phyloP scores from a whole-genome alignment of 2,797 vertebrate genomes.

The Coregonus suidteri region DNA sequence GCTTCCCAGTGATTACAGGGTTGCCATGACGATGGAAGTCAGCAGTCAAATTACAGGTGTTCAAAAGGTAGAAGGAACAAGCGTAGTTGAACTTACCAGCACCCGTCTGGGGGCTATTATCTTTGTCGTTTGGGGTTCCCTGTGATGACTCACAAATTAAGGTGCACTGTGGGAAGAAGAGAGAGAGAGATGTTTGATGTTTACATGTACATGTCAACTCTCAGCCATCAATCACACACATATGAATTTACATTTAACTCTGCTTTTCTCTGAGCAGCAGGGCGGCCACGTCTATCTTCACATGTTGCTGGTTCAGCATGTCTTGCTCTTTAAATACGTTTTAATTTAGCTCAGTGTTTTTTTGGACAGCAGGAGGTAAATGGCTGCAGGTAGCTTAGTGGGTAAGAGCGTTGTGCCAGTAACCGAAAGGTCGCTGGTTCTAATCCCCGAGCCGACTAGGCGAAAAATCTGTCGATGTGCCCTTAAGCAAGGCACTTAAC shows the following conservation, averaged over 20 bases:
- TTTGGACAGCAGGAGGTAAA: not conserved
- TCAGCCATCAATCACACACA: not conserved
- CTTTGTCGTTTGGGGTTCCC: constrained; percentile 75
- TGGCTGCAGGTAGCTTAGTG: too few relatives aligned
- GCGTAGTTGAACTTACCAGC: constrained; percentile 76
- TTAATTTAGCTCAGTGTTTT: not conserved
- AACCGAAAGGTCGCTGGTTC: too few relatives aligned
- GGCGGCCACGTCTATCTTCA: not conserved
- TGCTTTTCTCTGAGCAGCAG: not conserved
- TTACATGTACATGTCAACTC: not conserved
- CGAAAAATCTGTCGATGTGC: too few relatives aligned
- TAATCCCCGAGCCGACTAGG: too few relatives aligned
- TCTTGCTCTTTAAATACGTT: not conserved
- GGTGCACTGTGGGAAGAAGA: constrained; percentile 80
- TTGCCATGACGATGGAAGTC: not conserved
- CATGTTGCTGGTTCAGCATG: not conserved
- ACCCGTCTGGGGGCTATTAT: constrained; percentile 83
- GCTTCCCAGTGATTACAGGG: not conserved
- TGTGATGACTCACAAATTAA: constrained; percentile 84
- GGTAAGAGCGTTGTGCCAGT: too few relatives aligned
- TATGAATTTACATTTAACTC: not conserved
- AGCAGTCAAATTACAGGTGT: constrained; percentile 23
- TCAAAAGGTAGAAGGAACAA: constrained; percentile 10
- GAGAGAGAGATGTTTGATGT: constrained; percentile 1
- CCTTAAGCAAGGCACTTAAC: too few relatives aligned